A percentile compares a stretch with the other conserved stretches of the same genome.
Evolutionary conservation across 1,140 invertebrate species (phyloP).

Genomic region (Helicorthomorpha holstii): DNA sequence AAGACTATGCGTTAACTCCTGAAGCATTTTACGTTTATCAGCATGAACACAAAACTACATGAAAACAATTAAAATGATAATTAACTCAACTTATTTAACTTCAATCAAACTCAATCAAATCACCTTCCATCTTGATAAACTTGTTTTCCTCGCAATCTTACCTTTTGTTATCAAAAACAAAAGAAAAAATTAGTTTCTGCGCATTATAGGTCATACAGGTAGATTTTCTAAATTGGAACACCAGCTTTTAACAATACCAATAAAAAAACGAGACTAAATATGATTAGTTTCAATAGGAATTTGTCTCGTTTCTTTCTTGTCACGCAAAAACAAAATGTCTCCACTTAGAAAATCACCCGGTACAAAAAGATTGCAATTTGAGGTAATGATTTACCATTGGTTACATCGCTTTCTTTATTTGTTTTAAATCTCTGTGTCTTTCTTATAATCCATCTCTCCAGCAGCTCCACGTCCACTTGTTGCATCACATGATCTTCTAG

Average conservation of each 20-base stretch:
- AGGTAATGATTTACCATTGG: neutral
- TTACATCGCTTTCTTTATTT: conserved; percentile 17
- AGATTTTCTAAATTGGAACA: too few species aligned
- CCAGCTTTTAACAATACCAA: neutral
- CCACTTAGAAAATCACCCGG: too few species aligned
- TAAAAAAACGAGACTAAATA: neutral
- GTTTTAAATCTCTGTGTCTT: conserved; percentile 30
- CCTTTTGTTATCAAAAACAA: conserved; percentile 14
- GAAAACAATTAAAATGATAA: conserved; percentile 1
- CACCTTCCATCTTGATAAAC: conserved; percentile 36
- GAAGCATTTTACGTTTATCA: conserved; percentile 41
- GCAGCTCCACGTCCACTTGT: conserved; percentile 33
- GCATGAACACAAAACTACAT: conserved; percentile 40
- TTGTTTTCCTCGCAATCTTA: conserved; percentile 28
- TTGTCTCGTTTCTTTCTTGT: too few species aligned
- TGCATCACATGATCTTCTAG: conserved; percentile 36
- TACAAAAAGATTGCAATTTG: too few species aligned
- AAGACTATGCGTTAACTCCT: conserved; percentile 37
- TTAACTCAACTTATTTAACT: neutral
- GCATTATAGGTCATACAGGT: too few species aligned
- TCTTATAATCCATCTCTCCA: conserved; percentile 40
- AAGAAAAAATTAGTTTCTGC: too few species aligned
- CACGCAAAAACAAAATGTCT: too few species aligned
- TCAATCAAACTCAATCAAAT: conserved; percentile 3
- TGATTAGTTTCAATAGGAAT: neutral